Conservation (phyloP, 1,140 invertebrate genomes). For the Neodiprion virginianus region DNA sequence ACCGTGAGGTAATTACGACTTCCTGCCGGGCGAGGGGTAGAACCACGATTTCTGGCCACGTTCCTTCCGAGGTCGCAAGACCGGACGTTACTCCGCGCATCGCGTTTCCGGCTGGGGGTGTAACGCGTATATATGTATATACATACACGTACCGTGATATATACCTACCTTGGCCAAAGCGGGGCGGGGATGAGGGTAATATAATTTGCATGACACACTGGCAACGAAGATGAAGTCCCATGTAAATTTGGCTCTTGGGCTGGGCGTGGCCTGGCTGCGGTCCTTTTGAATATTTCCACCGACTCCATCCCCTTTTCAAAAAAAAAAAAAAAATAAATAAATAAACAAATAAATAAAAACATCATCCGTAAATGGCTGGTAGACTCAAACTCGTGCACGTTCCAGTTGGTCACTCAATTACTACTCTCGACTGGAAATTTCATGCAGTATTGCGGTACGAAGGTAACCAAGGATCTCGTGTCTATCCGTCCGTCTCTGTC, state of each 20-base stretch:
- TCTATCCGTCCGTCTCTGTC: no score
- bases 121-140: no score
- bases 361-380: no score
- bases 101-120: not conserved
- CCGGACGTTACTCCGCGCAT: constrained; percentile 2
- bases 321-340: no score
- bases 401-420: constrained; percentile 5
- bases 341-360: no score
- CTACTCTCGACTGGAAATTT: constrained; percentile 35
- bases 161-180: no score
- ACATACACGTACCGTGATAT: no score
- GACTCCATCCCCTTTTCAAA: not conserved
- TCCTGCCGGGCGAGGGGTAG: no score
- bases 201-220: not conserved
- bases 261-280: no score
- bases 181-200: not conserved
- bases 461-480: no score
- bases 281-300: not conserved
- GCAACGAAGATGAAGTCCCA: not conserved
- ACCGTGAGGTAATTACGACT: not conserved
- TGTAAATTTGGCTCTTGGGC: not conserved
- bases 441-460: not conserved
- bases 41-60: no score
- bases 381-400: no score
- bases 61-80: not conserved